These are phyloP conservation scores for Mionectes macconnelli DNA, from an alignment of 2,113 vertebrate species.

Conservation along the genomic window DNA sequence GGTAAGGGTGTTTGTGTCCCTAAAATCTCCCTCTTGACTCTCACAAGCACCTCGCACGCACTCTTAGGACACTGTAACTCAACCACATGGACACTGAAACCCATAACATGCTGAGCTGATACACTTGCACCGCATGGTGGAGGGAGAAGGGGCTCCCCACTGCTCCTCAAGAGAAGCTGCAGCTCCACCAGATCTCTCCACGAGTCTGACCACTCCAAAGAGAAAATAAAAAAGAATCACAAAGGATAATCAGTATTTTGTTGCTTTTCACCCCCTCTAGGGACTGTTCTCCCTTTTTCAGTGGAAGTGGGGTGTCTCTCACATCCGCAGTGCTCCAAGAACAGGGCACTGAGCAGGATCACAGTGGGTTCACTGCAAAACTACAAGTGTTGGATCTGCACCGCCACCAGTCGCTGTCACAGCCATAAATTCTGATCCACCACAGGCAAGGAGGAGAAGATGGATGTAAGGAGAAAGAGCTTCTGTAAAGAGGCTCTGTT, in stretches of 20 bases:
- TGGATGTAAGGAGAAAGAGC: not conserved
- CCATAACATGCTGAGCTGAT: not conserved
- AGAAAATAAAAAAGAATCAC: not conserved
- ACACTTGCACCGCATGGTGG: not conserved
- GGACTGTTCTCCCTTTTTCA: not conserved
- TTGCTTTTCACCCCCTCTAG: not conserved
- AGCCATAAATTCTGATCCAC: not conserved
- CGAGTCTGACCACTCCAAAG: not conserved
- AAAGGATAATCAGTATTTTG: not conserved
- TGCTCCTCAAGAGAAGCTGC: not conserved
- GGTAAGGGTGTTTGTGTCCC: not conserved
- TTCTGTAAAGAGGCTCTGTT: not conserved
- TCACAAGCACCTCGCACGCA: not conserved
- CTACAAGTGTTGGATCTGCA: accelerated
- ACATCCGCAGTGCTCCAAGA: not conserved
- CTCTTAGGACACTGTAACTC: no score
- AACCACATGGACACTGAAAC: not conserved
- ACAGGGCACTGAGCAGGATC: not conserved
- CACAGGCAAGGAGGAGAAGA: not conserved
- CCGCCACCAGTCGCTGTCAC: not conserved
- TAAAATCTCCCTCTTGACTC: not conserved
- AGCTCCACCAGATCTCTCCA: not conserved
- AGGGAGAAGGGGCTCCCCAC: not conserved
- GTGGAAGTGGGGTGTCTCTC: not conserved
- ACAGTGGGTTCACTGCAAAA: not conserved